A percentile compares a stretch with the other conserved stretches of the same genome.
These are phyloP conservation scores for Taurulus bubalis DNA, from an alignment of 2,113 vertebrate genomes.

Conservation along the genomic window DNA sequence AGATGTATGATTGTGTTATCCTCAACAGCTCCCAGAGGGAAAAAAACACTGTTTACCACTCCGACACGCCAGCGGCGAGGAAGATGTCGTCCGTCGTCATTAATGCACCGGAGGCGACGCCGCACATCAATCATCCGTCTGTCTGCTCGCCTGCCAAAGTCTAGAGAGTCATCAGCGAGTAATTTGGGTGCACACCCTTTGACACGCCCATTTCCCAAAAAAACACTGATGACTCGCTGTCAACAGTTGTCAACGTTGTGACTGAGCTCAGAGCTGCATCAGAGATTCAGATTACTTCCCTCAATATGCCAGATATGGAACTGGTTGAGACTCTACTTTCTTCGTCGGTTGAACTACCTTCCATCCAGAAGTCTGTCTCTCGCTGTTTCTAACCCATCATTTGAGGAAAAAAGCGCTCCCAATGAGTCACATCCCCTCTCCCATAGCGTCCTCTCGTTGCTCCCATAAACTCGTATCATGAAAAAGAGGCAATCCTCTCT, in stretches of 20 bases:
- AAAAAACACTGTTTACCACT: background rate
- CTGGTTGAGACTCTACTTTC: background rate
- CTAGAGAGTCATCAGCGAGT: background rate
- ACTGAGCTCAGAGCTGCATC: background rate
- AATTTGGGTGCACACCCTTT: background rate
- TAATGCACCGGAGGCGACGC: background rate
- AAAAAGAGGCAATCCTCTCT: conserved; percentile 10
- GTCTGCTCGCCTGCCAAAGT: background rate
- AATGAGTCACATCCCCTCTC: conserved; percentile 19
- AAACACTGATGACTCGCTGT: background rate
- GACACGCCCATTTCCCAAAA: background rate
- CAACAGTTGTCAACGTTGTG: too few relatives aligned
- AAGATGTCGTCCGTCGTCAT: background rate
- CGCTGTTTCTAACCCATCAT: background rate
- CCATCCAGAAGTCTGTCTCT: background rate
- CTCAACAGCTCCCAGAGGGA: background rate
- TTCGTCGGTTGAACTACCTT: conserved; percentile 10
- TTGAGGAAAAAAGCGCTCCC: background rate
- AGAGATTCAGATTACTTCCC: conserved; percentile 4
- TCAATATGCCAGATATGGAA: conserved; percentile 20
- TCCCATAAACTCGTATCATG: conserved; percentile 25
- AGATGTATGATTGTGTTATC: background rate
- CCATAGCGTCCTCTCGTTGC: background rate
- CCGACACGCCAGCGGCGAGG: background rate
- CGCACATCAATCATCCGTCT: background rate